A percentile compares a stretch with the other conserved stretches of the same genome.
These are phyloP conservation scores for Aphis gossypii DNA, from an alignment of 1,140 invertebrate genomes.

Conservation along the genomic window DNA sequence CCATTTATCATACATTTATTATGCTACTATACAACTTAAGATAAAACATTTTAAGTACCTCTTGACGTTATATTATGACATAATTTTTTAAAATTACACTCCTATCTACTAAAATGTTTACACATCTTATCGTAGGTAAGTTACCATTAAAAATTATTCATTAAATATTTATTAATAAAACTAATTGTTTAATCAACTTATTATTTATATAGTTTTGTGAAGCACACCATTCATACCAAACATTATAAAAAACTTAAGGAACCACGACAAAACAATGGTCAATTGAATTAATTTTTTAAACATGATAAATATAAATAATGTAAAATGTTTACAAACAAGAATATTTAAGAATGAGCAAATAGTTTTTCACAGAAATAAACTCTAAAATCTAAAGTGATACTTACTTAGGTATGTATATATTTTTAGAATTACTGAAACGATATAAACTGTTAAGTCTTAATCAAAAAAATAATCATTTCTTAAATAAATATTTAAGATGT, in stretches of 20 bases:
- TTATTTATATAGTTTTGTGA: background rate
- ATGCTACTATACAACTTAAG: background rate
- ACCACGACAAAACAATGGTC: background rate
- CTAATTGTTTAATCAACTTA: background rate
- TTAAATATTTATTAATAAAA: constrained; percentile 10
- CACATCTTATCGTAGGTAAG: background rate
- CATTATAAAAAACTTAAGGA: background rate
- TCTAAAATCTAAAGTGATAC: too few species aligned
- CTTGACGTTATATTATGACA: background rate
- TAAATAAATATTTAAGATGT: too few species aligned
- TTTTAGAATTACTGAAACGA: too few species aligned
- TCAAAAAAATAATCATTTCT: too few species aligned
- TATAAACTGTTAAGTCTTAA: too few species aligned
- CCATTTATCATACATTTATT: background rate
- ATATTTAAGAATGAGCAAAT: too few species aligned
- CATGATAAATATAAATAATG: background rate
- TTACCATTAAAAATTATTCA: background rate
- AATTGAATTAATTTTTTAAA: background rate
- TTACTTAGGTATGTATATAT: too few species aligned
- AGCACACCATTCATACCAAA: background rate
- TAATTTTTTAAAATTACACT: background rate
- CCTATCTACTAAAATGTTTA: background rate
- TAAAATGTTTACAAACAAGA: background rate
- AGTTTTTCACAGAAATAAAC: too few species aligned
- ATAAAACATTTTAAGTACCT: background rate